Evolutionary conservation across 1,140 invertebrate species (phyloP), one percentile per base, ranked within the genome.

Genomic region (Macrobrachium rosenbergii): DNA sequence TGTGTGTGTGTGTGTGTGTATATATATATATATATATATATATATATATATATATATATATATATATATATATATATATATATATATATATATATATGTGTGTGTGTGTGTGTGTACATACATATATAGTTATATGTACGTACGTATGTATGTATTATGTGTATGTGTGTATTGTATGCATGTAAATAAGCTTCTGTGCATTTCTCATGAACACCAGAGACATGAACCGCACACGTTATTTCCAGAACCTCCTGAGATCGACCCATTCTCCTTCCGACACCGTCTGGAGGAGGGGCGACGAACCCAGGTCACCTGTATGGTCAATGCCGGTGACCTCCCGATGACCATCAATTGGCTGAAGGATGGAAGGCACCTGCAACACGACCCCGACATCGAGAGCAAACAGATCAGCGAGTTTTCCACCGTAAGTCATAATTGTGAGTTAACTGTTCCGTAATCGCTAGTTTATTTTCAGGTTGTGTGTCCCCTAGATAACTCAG

Each of bases 291-390:
- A 90, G 45, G 89, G 90, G n/a, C 78, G 91, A 37, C 88, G 92
- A 45, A 91, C 91, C 12, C 92, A 92, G 37, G 89, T 92, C 43
- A 90, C 90, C 12, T 93, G 92, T 87, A 91, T 91, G 77, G 91
- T 93, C n/a, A 91, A 90, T 52, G 90, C 91, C 5, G 92, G 92
- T 0, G 91, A 92, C 83, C 87, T 91, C 0, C 92, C 92, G 11
- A 90, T 93, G 69, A 90, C 90, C 28, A 91, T 94, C 75, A 88
- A 90, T 8, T 94, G 94, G 94, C 90, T 92, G 11, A 93, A 93
- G 88, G 92, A 94, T 89, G 93, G 92, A 17, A 88, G 91, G 28
- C 87, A 89, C 16, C 89, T 93, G 89, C 82, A 87, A 45, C 89
- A 89, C 58, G 89, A 89, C 82, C 82, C 82, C 10, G 80, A 89